Base-by-base conservation (phyloP, 1,140 invertebrate species). In the Trachymyrmex septentrionalis region DNA sequence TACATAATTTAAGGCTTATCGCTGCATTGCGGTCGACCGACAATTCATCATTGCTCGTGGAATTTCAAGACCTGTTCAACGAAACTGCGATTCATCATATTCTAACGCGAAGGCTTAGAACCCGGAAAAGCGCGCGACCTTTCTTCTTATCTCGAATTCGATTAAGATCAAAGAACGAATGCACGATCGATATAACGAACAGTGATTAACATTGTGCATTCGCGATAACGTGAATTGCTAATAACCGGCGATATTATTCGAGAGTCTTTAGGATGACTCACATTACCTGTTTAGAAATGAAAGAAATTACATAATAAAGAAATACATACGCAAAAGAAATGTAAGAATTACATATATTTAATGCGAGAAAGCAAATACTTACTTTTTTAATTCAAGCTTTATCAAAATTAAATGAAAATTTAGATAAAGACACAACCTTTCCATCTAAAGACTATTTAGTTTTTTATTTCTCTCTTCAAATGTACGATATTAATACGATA, bases 1-100 rank as follows among this genome's bases (percentile, higher is more conserved):
- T 16, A 24, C 14, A 59, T 76, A 14, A 76, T 76, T 61, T 76
- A 24, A 59, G 7, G 3, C 2, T 76, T 76, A 63, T 76, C 55
- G 44, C 5, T 24, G 34, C 55, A 44, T 27, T n/a, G 27, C 53
- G 73, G 21, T 73, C 4, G 21, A 24, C 14, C 19, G 30, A 24
- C 21, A 9, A 38, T 76, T 59, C 7, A 38, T 38, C 55, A 76
- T 19, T 6, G 9, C 21, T 3, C 19, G 14, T 24, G 7, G 2
- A 48, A 63, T 44, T 19, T 24, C 53, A 38, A n/a, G 21, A 76
- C 12, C 16, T 44, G 24, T 30, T 64, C 73, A 14, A 76, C 14
- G 19, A 57, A 21, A 57, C 14, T 3, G n/a, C 30, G 9, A 55
- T 72, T 72, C 16, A 34, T 73, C 53, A 72, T 1, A 14, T 2